A percentile compares a stretch with the other conserved stretches of the same genome.
Conservation (phyloP, 1,140 invertebrate species). For the Rhagoletis pomonella region DNA sequence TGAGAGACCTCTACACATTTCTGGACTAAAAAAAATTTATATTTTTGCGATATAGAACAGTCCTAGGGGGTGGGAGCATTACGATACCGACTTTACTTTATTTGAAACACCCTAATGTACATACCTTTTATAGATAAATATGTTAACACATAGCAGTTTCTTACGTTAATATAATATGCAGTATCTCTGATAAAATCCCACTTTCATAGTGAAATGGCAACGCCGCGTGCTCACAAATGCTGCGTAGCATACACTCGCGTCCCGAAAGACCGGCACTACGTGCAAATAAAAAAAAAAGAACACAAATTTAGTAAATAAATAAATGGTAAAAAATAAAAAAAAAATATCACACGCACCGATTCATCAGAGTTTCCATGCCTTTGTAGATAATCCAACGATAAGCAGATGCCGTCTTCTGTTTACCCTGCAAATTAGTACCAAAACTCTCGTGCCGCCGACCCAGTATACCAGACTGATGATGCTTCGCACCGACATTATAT, state of each 20-base stretch:
- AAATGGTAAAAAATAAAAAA: neutral
- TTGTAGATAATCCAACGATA: slow-evolving; percentile 72
- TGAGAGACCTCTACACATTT: too few relatives aligned
- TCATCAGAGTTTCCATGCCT: slow-evolving; percentile 66
- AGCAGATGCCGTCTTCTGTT: slow-evolving; percentile 57
- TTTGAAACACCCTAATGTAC: too few relatives aligned
- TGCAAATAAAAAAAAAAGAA: slow-evolving; percentile 55
- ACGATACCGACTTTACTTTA: too few relatives aligned
- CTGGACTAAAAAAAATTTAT: neutral
- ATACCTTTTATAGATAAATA: neutral
- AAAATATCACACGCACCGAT: slow-evolving; percentile 57
- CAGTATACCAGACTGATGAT: neutral
- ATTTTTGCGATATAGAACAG: neutral
- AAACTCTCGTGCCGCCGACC: neutral
- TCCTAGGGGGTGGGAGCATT: too few relatives aligned
- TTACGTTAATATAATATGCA: slow-evolving; percentile 83
- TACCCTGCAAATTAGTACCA: slow-evolving; percentile 44
- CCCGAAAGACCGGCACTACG: slow-evolving; percentile 79
- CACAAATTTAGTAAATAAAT: neutral
- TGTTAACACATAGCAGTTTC: slow-evolving; percentile 55
- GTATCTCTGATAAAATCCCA: slow-evolving; percentile 81
- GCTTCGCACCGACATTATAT: neutral
- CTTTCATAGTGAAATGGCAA: slow-evolving; percentile 79
- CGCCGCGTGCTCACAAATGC: slow-evolving; percentile 84
- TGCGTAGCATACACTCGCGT: slow-evolving; percentile 81